Evolutionary conservation across 2,113 vertebrate genomes (phyloP).

Genomic region (Lasiurus borealis): DNA sequence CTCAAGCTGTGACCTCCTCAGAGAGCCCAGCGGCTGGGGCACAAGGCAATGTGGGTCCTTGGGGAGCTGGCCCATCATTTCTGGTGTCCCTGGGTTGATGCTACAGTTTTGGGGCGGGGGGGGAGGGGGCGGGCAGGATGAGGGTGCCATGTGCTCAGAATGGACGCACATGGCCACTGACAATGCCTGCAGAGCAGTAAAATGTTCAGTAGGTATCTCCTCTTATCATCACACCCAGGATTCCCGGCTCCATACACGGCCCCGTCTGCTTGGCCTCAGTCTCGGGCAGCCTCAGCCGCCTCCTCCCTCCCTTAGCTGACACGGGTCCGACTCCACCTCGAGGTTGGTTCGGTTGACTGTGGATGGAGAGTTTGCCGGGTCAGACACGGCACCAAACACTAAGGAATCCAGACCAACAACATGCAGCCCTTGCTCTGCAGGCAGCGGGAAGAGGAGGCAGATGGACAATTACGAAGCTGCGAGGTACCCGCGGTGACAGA

Average conservation of each 20-base stretch:
- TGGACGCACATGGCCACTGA: not conserved
- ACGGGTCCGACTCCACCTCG: not conserved
- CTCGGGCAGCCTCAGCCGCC: fast-evolving
- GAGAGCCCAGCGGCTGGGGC: not conserved
- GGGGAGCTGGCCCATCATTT: not conserved
- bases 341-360: not conserved
- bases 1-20: not conserved
- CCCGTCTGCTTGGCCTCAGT: not conserved
- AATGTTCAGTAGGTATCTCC: too few relatives aligned
- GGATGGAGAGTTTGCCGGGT: not conserved
- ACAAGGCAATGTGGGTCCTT: not conserved
- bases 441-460: not conserved
- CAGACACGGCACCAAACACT: constrained; percentile 5
- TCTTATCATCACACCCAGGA: not conserved
- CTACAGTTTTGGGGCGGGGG: too few relatives aligned
- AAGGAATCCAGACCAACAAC: constrained; percentile 6
- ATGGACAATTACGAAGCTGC: not conserved
- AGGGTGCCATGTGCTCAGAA: not conserved
- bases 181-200: not conserved
- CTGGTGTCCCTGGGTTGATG: not conserved
- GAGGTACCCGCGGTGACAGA: not conserved
- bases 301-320: not conserved
- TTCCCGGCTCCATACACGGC: fast-evolving
- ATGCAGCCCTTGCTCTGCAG: not conserved
- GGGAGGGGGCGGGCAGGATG: not conserved